Conservation (phyloP, 2,113 vertebrate genomes). For the Ceuthmochares aereus region DNA sequence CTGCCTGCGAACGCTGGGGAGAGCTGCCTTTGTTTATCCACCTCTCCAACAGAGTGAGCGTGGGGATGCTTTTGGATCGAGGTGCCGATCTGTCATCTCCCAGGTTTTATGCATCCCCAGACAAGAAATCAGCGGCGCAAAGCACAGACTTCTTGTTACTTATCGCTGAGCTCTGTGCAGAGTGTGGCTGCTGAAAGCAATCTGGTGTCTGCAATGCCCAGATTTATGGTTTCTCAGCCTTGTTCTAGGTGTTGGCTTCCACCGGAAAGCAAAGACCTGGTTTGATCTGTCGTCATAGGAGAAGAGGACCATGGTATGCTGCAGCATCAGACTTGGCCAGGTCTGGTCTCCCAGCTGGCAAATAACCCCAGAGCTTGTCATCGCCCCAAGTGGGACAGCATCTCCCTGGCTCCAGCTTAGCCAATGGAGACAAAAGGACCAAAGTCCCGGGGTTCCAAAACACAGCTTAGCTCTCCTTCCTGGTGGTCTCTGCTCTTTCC, state of each 20-base stretch:
- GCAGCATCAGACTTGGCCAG: background rate
- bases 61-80: slow-evolving; percentile 39
- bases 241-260: slow-evolving; percentile 27
- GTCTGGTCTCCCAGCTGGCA: background rate
- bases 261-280: background rate
- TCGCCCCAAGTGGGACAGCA: background rate
- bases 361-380: background rate
- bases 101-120: slow-evolving; percentile 65
- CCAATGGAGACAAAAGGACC: background rate
- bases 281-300: background rate
- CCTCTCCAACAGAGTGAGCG: background rate
- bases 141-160: slow-evolving; percentile 57
- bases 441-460: background rate
- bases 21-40: slow-evolving; percentile 55
- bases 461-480: background rate
- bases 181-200: slow-evolving; percentile 56
- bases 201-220: slow-evolving; percentile 64
- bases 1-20: slow-evolving; percentile 11
- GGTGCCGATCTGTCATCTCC: slow-evolving; percentile 62
- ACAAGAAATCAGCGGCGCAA: slow-evolving; percentile 37
- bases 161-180: slow-evolving; percentile 24
- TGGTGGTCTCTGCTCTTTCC: background rate
- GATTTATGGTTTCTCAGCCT: slow-evolving; percentile 57
- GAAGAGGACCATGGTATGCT: accelerated
- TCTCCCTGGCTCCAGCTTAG: background rate